These are phyloP conservation scores for Teleiodes luculella DNA, from an alignment of 2,888 invertebrate species.

Conservation along the genomic window DNA sequence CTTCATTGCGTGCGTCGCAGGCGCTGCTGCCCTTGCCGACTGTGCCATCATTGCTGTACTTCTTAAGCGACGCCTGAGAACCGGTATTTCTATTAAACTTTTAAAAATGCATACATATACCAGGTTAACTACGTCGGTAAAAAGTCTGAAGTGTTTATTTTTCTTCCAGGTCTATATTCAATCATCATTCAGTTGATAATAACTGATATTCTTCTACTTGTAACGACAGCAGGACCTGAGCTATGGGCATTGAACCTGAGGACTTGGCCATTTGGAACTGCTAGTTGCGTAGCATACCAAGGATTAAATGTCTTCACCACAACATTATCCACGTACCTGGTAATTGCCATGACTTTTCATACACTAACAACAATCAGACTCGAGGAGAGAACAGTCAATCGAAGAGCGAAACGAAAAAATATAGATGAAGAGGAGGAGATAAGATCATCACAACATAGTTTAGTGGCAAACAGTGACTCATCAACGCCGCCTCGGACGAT, in stretches of 20 bases:
- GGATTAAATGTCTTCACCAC: constrained; percentile 77
- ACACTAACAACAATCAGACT: constrained; percentile 75
- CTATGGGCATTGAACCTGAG: constrained; percentile 69
- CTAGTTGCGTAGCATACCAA: constrained; percentile 72
- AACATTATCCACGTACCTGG: constrained; percentile 76
- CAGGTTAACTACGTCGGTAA: no score
- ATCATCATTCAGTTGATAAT: constrained; percentile 75
- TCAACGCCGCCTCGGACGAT: constrained; percentile 72
- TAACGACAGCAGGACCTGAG: constrained; percentile 68
- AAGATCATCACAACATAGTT: constrained; percentile 67
- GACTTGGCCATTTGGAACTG: constrained; percentile 72
- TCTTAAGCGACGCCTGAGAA: constrained; percentile 61
- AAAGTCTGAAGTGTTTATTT: constrained; percentile 15
- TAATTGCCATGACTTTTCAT: constrained; percentile 78
- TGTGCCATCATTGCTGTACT: constrained; percentile 64
- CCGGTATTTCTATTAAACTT: constrained; percentile 50
- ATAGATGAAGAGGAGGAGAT: constrained; percentile 65
- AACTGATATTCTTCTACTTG: constrained; percentile 68
- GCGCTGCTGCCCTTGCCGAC: constrained; percentile 65
- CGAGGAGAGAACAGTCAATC: constrained; percentile 56
- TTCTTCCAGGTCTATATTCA: constrained; percentile 71
- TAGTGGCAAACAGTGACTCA: constrained; percentile 68
- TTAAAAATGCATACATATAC: neutral
- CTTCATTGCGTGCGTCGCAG: constrained; percentile 59
- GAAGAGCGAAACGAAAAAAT: constrained; percentile 49